phyloP scores from a whole-genome alignment of 2,888 invertebrate species.

The Acanthosepion lycidas region DNA sequence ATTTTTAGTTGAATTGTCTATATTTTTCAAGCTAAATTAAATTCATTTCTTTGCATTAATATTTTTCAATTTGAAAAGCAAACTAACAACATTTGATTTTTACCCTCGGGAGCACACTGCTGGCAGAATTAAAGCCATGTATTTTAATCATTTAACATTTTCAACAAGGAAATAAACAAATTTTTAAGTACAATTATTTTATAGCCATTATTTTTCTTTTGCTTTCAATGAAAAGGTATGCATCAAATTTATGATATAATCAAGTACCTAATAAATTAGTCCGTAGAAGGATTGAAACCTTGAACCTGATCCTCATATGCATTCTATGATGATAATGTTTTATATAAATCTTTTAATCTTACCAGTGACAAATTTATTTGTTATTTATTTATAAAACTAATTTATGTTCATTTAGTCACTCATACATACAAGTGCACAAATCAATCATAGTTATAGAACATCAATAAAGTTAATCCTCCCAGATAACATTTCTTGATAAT shows the following conservation, averaged over 20 bases:
- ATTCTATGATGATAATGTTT: background rate
- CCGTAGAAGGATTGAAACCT: background rate
- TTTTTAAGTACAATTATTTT: background rate
- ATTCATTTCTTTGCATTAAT: background rate
- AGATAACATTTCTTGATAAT: background rate
- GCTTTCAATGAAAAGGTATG: background rate
- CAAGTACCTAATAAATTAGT: background rate
- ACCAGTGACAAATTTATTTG: conserved; percentile 11
- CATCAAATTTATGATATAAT: background rate
- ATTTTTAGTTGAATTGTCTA: background rate
- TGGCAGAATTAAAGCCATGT: conserved; percentile 33
- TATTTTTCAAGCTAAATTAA: background rate
- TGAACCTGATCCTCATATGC: background rate
- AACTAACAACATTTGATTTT: background rate
- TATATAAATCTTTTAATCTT: conserved; percentile 4
- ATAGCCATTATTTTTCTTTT: background rate
- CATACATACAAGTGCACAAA: background rate
- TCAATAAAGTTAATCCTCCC: background rate
- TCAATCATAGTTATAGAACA: background rate
- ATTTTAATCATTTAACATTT: background rate
- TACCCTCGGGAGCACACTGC: background rate
- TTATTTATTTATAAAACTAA: background rate
- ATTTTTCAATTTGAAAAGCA: background rate
- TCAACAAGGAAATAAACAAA: background rate
- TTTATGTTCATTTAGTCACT: background rate